phyloP scores from a whole-genome alignment of 1,140 invertebrate genomes.

The Papilio glaucus region DNA sequence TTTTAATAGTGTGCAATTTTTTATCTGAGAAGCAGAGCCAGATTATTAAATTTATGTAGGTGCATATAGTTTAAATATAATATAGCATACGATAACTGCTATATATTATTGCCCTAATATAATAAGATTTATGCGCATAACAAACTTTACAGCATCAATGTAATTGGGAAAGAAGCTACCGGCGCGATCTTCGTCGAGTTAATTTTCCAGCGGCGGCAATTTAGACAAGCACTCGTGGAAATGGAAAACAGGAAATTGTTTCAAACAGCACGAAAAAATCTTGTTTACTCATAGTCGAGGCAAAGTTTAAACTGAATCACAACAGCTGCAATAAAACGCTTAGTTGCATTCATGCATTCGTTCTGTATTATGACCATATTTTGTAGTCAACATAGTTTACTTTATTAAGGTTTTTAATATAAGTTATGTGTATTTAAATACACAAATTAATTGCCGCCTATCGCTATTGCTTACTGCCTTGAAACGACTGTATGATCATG shows the following conservation, averaged over 20 bases:
- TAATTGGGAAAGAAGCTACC: constrained; percentile 24
- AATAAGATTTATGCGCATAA: background rate
- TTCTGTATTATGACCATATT: background rate
- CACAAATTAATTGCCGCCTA: too few species aligned
- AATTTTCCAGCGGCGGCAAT: constrained; percentile 20
- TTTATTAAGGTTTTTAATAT: too few species aligned
- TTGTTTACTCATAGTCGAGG: constrained; percentile 23
- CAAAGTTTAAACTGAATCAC: constrained; percentile 23
- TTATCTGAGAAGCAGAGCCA: too few species aligned
- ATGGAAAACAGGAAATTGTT: constrained; percentile 34
- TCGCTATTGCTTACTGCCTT: too few species aligned
- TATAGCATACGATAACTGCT: background rate
- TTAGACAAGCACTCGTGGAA: constrained; percentile 31
- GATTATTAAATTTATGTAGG: too few species aligned
- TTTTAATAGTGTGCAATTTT: too few species aligned
- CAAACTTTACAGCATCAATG: background rate
- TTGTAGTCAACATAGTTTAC: too few species aligned
- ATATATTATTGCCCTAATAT: too few species aligned
- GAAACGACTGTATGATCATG: too few species aligned
- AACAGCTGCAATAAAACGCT: constrained; percentile 18
- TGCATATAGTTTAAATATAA: too few species aligned
- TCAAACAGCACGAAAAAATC: constrained; percentile 27
- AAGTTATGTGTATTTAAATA: too few species aligned
- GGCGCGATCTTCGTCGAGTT: constrained; percentile 10
- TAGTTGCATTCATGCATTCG: background rate